A percentile compares a stretch with the other conserved stretches of the same genome.
phyloP scores from a whole-genome alignment of 1,140 invertebrate species.

The Piezodorus guildinii region DNA sequence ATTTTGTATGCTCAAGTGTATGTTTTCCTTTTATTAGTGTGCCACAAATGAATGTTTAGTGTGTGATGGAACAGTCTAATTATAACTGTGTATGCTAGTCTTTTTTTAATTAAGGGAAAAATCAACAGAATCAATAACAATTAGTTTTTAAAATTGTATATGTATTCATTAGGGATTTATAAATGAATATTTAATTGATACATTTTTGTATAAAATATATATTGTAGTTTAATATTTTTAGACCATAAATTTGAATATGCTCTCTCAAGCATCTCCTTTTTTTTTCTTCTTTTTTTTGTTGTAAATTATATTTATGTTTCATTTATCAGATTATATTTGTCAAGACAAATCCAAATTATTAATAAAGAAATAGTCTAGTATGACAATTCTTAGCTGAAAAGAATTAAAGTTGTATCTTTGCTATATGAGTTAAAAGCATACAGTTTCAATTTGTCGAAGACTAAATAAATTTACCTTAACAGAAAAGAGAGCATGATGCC shows the following conservation, averaged over 20 bases:
- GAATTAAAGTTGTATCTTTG: too few species aligned
- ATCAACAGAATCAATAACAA: constrained; percentile 11
- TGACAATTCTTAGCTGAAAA: too few species aligned
- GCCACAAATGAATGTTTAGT: constrained; percentile 16
- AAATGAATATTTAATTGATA: constrained; percentile 11
- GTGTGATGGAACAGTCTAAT: constrained; percentile 14
- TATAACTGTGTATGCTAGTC: constrained; percentile 14
- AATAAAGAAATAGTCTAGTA: too few species aligned
- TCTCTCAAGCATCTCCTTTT: neutral
- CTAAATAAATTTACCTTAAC: neutral
- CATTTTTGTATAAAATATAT: constrained; percentile 13
- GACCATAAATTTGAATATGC: constrained; percentile 1
- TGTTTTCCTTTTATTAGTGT: constrained; percentile 1
- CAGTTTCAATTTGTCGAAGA: neutral
- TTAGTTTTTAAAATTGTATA: constrained; percentile 7
- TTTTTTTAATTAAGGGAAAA: constrained; percentile 15
- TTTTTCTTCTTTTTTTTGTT: neutral
- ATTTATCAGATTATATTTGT: too few species aligned
- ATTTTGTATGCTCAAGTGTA: constrained; percentile 11
- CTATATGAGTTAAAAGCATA: too few species aligned
- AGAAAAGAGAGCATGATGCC: constrained; percentile 9
- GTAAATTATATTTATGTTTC: too few species aligned
- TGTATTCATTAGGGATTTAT: constrained; percentile 11
- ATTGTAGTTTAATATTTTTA: constrained; percentile 2
- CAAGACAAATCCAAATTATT: too few species aligned